Base-by-base conservation (phyloP, 2,113 vertebrate genomes). In the Chaetodon auriga region DNA sequence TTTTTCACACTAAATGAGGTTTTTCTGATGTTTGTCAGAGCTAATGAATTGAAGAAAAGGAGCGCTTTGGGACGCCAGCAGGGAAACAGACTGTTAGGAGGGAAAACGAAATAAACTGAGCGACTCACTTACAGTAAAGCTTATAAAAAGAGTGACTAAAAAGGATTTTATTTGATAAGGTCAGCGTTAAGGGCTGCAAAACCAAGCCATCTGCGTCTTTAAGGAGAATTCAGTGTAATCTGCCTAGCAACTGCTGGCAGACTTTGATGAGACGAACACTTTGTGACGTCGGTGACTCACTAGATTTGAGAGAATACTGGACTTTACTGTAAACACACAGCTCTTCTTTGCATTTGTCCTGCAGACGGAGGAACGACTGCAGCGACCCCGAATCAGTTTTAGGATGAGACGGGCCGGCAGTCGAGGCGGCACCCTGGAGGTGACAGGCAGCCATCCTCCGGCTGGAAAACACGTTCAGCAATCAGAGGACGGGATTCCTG, bases 11-110 rank as follows among this genome's bases (percentile, higher is more conserved):
- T 65, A 69, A 90, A 77, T 68, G 5, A 87, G 57, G 0, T 80
- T 81, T 76, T 72, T 81, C 53, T 82, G 38, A 64, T 78, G 85
- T 87, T 75, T 81, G 73, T 83, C 81, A 65, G 68, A 85, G 63
- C 41, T 84, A 85, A 90, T 88, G 68, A 85, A 70, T 49, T 38
- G 66, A 51, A 78, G 77, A 41, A 69, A 65, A 48, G 43, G 10
- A 41, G 48, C 53, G 66, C 45, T 60, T 48, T 5, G 54, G 58
- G 61, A 69, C 66, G 43, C 57, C 73, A 10, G 8, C 7, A 76
- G 86, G 55, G 19, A 55, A 81, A 51, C 2, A 68, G 48, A 46
- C 19, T 2, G 12, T 54, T 16, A 61, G 74, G 54, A 55, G 25
- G 35, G 35, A 62, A 75, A 73, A 54, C 11, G 36, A 62, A 21